phyloP scores from a whole-genome alignment of 2,888 invertebrate species.

The Ophion ventricosus region DNA sequence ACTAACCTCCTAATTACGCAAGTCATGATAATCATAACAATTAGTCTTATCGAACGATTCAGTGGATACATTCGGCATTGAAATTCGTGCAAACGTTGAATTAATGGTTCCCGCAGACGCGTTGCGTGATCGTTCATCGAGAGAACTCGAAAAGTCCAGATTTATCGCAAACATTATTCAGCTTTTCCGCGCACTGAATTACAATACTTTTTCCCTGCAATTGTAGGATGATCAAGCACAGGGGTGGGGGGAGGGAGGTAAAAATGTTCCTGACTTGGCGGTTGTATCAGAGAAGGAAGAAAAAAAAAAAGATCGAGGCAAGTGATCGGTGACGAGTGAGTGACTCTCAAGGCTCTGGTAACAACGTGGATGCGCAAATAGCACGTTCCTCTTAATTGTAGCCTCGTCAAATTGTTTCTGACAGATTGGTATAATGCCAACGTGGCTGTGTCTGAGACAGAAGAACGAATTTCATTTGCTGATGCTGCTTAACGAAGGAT shows the following conservation, averaged over 20 bases:
- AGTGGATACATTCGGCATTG: too few relatives aligned
- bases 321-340: constrained; percentile 11
- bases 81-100: too few relatives aligned
- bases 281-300: background rate
- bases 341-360: constrained; percentile 48
- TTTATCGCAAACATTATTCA: too few relatives aligned
- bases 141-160: too few relatives aligned
- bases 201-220: too few relatives aligned
- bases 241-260: too few relatives aligned
- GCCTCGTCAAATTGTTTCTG: constrained; percentile 59
- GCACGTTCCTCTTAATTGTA: constrained; percentile 9
- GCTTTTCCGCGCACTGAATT: too few relatives aligned
- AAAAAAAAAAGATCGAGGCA: constrained; percentile 3
- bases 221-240: background rate
- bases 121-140: too few relatives aligned
- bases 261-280: background rate
- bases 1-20: too few relatives aligned
- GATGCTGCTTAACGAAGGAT: constrained; percentile 43
- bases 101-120: too few relatives aligned
- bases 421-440: constrained; percentile 61
- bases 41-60: too few relatives aligned
- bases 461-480: constrained; percentile 44
- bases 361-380: constrained; percentile 28
- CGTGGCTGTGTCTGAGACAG: constrained; percentile 58
- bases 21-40: too few relatives aligned